These are phyloP conservation scores for Zophobas morio DNA, from an alignment of 1,140 invertebrate genomes.

Conservation along the genomic window DNA sequence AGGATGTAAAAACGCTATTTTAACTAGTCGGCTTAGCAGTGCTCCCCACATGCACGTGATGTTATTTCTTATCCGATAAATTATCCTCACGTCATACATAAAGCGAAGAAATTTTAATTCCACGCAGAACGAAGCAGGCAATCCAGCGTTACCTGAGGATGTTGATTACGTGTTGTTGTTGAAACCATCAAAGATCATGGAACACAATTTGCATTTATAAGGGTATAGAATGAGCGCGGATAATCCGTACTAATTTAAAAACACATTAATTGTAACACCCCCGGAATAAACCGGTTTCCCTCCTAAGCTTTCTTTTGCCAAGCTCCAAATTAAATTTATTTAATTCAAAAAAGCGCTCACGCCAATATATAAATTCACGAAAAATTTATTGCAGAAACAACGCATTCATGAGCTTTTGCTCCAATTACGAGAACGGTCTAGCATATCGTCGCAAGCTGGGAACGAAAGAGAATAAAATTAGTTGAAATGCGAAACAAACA, in stretches of 20 bases:
- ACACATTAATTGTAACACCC: slow-evolving; percentile 41
- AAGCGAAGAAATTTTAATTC: slow-evolving; percentile 29
- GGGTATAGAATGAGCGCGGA: not conserved
- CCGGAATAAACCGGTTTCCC: slow-evolving; percentile 22
- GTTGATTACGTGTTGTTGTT: slow-evolving; percentile 33
- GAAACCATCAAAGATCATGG: slow-evolving; percentile 27
- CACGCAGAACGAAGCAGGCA: not conserved
- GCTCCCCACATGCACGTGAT: slow-evolving; percentile 12
- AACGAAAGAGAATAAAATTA: not conserved
- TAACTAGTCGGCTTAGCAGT: too few species aligned
- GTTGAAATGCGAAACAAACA: not conserved
- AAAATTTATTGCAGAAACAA: not conserved
- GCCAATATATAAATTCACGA: not conserved
- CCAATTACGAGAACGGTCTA: not conserved
- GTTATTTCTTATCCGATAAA: slow-evolving; percentile 21
- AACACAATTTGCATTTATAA: slow-evolving; percentile 42
- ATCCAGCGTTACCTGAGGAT: slow-evolving; percentile 13
- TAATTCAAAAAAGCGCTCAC: slow-evolving; percentile 10
- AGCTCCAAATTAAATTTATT: slow-evolving; percentile 29
- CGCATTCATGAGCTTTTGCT: not conserved
- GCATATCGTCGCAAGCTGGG: not conserved
- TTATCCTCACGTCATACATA: slow-evolving; percentile 24
- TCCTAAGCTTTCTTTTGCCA: slow-evolving; percentile 15
- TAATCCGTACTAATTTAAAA: slow-evolving; percentile 40
- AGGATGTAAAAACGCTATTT: too few species aligned